Percentiles rank a stretch among this genome's conserved stretches.
phyloP scores from a whole-genome alignment of 2,797 vertebrate genomes.

The Echiichthys vipera region DNA sequence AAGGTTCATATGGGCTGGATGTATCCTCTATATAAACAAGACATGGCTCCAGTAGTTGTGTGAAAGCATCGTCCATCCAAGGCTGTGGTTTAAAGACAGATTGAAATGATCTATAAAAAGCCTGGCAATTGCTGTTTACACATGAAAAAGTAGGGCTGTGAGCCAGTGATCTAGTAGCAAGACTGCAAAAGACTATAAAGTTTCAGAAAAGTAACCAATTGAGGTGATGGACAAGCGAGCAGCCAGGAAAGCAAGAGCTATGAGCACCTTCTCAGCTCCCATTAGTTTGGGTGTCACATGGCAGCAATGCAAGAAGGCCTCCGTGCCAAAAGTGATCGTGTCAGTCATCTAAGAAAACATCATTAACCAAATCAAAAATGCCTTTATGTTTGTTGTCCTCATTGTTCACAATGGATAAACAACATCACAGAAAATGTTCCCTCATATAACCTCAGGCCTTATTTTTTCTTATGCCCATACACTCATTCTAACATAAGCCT shows the following conservation, averaged over 20 bases:
- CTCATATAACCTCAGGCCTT: not conserved
- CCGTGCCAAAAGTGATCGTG: not conserved
- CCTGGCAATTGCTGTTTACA: constrained; percentile 2
- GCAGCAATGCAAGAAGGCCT: not conserved
- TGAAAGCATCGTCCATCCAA: constrained; percentile 27
- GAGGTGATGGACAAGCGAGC: not conserved
- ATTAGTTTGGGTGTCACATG: not conserved
- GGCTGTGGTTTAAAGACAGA: constrained; percentile 5
- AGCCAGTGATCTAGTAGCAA: constrained; percentile 17
- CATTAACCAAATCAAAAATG: constrained; percentile 14
- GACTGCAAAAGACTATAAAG: constrained; percentile 14
- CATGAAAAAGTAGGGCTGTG: constrained; percentile 19
- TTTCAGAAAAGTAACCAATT: not conserved
- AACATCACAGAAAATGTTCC: constrained; percentile 12
- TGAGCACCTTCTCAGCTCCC: not conserved
- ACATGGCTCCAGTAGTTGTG: constrained; percentile 18
- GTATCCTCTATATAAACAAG: constrained; percentile 31
- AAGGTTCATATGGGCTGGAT: constrained; percentile 24
- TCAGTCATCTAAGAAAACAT: not conserved
- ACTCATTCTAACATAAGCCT: constrained; percentile 12
- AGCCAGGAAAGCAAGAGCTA: constrained; percentile 14
- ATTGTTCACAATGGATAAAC: constrained; percentile 12
- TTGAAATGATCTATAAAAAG: constrained; percentile 19
- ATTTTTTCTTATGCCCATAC: not conserved
- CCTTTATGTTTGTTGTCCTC: constrained; percentile 4